A percentile compares a stretch with the other conserved stretches of the same genome.
phyloP scores from a whole-genome alignment of 1,140 invertebrate genomes.

The Heliconius eleuchia region DNA sequence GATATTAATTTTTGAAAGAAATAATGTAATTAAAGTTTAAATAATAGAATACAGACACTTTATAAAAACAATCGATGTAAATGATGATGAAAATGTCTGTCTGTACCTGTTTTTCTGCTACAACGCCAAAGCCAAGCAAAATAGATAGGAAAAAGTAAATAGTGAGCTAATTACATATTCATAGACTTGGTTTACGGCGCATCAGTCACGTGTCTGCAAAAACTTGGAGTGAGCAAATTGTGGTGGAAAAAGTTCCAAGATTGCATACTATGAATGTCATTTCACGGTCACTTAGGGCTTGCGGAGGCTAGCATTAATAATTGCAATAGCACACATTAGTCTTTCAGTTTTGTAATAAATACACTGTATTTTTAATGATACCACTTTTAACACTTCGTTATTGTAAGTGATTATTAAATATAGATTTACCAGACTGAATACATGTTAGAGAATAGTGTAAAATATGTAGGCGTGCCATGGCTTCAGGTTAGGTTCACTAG shows the following conservation, averaged over 20 bases:
- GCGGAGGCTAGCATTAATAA: conserved; percentile 41
- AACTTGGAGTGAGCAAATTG: conserved; percentile 39
- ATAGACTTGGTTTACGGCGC: conserved; percentile 47
- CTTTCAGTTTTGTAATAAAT: conserved; percentile 21
- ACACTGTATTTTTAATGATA: conserved; percentile 16
- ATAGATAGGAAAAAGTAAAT: background rate
- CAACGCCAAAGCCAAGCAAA: background rate
- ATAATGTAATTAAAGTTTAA: too few species aligned
- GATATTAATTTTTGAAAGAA: too few species aligned
- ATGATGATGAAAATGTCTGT: background rate
- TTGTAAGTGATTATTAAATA: background rate
- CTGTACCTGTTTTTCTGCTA: background rate
- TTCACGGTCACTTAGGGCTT: conserved; percentile 66
- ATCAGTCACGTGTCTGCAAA: conserved; percentile 52
- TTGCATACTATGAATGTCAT: conserved; percentile 57
- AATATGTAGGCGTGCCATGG: background rate
- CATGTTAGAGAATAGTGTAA: background rate
- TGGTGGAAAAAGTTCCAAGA: conserved; percentile 30
- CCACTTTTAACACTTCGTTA: conserved; percentile 9
- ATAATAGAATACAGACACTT: too few species aligned
- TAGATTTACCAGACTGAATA: background rate
- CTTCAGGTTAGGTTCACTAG: background rate
- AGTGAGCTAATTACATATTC: conserved; percentile 7
- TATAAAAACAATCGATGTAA: background rate
- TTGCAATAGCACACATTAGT: conserved; percentile 24